These are phyloP conservation scores for Triplophysa dalaica DNA, from an alignment of 2,113 vertebrate genomes.

Conservation along the genomic window DNA sequence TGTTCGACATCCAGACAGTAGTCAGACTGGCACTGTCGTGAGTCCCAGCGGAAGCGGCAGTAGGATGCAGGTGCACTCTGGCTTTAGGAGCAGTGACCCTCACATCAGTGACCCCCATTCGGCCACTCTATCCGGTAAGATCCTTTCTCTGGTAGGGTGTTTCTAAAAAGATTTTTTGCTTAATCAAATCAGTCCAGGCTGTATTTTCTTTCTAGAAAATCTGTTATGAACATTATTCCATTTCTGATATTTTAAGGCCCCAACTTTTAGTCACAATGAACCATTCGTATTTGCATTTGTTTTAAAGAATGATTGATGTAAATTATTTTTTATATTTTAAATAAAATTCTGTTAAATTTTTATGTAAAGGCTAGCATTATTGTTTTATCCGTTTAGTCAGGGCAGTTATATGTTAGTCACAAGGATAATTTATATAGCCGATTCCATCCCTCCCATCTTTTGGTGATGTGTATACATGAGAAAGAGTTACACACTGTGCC, in stretches of 20 bases:
- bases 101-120: slow-evolving; percentile 80
- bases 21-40: slow-evolving; percentile 19
- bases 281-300: neutral
- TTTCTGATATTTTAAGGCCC: neutral
- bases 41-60: slow-evolving; percentile 53
- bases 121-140: slow-evolving; percentile 84
- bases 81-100: slow-evolving; percentile 70
- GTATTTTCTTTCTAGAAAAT: neutral
- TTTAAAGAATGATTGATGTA: too few relatives aligned
- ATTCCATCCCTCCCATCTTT: neutral
- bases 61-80: slow-evolving; percentile 68
- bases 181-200: neutral
- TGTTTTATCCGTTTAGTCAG: too few relatives aligned
- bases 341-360: too few relatives aligned
- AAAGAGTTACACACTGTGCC: slow-evolving; percentile 14
- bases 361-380: too few relatives aligned
- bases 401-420: neutral
- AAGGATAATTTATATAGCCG: neutral
- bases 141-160: neutral
- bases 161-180: neutral
- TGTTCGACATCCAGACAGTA: slow-evolving; percentile 75
- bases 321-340: too few relatives aligned
- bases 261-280: neutral
- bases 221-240: neutral
- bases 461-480: neutral